Base-by-base conservation (phyloP, 2,888 invertebrate genomes). In the Pteria penguin region DNA sequence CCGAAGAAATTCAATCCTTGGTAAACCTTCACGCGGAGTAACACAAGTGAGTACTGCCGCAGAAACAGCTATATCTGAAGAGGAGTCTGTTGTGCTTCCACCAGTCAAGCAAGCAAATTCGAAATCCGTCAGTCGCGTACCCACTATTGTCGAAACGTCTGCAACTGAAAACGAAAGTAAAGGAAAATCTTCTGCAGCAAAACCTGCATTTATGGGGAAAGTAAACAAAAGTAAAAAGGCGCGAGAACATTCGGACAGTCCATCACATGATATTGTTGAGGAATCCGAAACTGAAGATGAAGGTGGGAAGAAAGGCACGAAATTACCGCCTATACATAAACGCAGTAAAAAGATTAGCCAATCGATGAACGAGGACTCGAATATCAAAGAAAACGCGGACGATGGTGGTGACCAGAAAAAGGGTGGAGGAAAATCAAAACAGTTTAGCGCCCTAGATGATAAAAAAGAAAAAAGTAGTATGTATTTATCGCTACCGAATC, bases 251-350 rank as follows among this genome's bases (percentile, higher is more conserved):
- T 14, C 45, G 8, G 45, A 45, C 8, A 45, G 45, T 45, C 8
- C 45, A 8, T 8, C 45, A 14, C 8, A 45, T 18, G 45, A 45
- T 14, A 45, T 45, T 14, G 45, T 18, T 18, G 45, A 45, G 18
- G 45, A 45, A 45, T 57, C 68, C 3, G 55, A 68, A 55, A 24
- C 67, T 22, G 55, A 72, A 60, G 58, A 71, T 52, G 54, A 58
- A 22, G 62, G 54, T 22, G 63, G 31, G 5, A 22, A 29, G 4
- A 66, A 26, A 14, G 14, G 22, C 18, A 55, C 69, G 1, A 83
- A 84, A 75, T 76, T 86, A 27, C 86, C 86, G 4, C 76, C 81
- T 2, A 84, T 86, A 36, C 58, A 70, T 22, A 63, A 65, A 45
- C 26, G 60, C 22, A 70, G 52, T 45, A 60, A 52, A 52, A 70